Evolutionary conservation across 2,797 vertebrate genomes (phyloP), one percentile per base, ranked within the genome.

Genomic region (Coendou prehensilis): DNA sequence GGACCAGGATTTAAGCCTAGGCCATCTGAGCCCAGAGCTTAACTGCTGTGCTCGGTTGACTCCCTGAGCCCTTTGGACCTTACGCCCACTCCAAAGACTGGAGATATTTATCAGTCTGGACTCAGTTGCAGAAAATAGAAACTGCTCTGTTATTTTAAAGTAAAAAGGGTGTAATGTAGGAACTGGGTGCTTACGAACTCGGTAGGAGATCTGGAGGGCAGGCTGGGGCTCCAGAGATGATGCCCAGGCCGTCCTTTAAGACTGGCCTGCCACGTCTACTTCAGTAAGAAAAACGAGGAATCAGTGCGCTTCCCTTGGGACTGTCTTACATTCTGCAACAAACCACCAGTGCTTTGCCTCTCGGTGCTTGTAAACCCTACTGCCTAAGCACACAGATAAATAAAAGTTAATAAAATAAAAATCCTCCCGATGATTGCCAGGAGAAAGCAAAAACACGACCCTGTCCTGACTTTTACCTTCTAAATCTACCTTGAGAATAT

Each of bases 81-180:
- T 41, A 47, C 0, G 23, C 23, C 71, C 17, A n/a, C 45, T 82
- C 59, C 45, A 30, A 85, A 94, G 63, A 61, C 41, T 50, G 33
- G 69, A 87, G 73, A 89, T 17, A 52, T 73, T 5, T 82, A 5
- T 79, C 81, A 50, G 8, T 80, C 57, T 91, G 52, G 57, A 78
- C 76, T 92, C 63, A 41, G 14, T 28, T 89, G 56, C 75, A 93
- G 73, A 96, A 96, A 94, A 94, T 52, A 94, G 63, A 96, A 95
- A 83, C 47, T 50, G 45, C 28, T 63, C n/a, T 93, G 5, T 91
- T 79, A 59, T 87, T 93, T 94, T 94, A 73, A 93, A 89, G 14
- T 78, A 86, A 20, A 33, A 37, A 9, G 13, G 17, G 14, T 78
- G 86, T 78, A 69, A 37, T 82, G 22, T 75, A 89, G 67, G 41